phyloP scores from a whole-genome alignment of 2,113 vertebrate species.

The Ondatra zibethicus region DNA sequence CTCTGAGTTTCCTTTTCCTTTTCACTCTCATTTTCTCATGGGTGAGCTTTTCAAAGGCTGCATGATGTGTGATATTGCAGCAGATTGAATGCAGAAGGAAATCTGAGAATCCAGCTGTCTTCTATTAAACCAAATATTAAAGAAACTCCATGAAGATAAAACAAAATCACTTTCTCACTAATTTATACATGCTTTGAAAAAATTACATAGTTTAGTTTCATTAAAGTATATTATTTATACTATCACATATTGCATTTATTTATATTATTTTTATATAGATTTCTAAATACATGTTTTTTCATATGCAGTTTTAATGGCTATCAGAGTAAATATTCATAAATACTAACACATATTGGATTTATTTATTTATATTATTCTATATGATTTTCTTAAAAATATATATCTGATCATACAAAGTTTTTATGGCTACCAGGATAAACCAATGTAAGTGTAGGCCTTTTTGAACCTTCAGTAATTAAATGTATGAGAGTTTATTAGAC shows the following conservation, averaged over 20 bases:
- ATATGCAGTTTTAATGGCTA: neutral
- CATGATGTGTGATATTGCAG: neutral
- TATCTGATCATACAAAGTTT: neutral
- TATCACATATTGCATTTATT: neutral
- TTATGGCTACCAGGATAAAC: neutral
- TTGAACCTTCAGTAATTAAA: neutral
- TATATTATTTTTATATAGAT: slow-evolving; percentile 31
- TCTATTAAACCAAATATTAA: slow-evolving; percentile 39
- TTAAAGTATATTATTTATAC: neutral
- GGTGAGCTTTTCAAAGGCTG: slow-evolving; percentile 1
- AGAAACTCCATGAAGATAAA: neutral
- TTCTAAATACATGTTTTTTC: neutral
- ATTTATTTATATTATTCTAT: neutral
- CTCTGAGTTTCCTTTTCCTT: slow-evolving; percentile 32
- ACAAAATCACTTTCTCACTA: neutral
- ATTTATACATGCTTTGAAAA: slow-evolving; percentile 26
- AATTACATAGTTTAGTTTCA: neutral
- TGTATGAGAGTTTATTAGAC: neutral
- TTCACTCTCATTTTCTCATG: slow-evolving; percentile 41
- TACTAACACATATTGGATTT: neutral
- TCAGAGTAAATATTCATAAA: neutral
- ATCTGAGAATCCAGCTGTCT: slow-evolving; percentile 37
- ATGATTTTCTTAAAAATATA: neutral
- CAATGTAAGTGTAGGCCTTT: neutral
- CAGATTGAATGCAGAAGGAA: neutral